These are phyloP conservation scores for Odontamblyopus rebecca DNA, from an alignment of 2,797 vertebrate genomes.

Conservation along the genomic window DNA sequence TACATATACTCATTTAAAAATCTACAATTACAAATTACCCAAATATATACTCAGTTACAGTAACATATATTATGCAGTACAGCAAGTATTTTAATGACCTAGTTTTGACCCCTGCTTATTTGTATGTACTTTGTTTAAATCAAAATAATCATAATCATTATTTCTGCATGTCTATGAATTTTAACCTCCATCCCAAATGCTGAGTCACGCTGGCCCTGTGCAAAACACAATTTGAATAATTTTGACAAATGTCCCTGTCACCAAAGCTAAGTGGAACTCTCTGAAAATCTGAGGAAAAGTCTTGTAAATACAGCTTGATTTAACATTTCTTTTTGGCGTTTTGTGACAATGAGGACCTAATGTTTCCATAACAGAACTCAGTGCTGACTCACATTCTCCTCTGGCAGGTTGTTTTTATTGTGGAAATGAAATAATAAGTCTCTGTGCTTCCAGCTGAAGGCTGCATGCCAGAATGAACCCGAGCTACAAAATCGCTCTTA, in stretches of 20 bases:
- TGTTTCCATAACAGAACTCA: slow-evolving; percentile 56
- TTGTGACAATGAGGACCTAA: slow-evolving; percentile 23
- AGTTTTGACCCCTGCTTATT: too few species aligned
- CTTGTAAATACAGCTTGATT: slow-evolving; percentile 21
- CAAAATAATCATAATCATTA: neutral
- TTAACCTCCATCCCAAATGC: neutral
- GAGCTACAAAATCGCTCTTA: slow-evolving; percentile 9
- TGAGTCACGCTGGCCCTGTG: neutral
- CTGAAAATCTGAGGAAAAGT: slow-evolving; percentile 10
- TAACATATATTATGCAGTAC: too few species aligned
- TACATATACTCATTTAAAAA: too few species aligned
- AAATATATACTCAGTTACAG: too few species aligned
- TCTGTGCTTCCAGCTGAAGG: slow-evolving; percentile 24
- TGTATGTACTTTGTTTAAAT: too few species aligned
- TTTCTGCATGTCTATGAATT: neutral
- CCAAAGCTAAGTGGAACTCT: neutral
- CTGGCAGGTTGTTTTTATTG: slow-evolving; percentile 40
- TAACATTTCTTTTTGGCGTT: slow-evolving; percentile 20
- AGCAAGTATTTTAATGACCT: too few species aligned
- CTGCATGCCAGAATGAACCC: slow-evolving; percentile 19
- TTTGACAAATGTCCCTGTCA: neutral
- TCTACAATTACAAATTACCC: too few species aligned
- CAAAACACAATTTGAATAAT: neutral
- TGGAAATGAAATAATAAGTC: slow-evolving; percentile 44
- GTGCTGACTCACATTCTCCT: slow-evolving; percentile 48